These are phyloP conservation scores for Xestia c-nigrum DNA, from an alignment of 2,888 invertebrate genomes.

Conservation along the genomic window DNA sequence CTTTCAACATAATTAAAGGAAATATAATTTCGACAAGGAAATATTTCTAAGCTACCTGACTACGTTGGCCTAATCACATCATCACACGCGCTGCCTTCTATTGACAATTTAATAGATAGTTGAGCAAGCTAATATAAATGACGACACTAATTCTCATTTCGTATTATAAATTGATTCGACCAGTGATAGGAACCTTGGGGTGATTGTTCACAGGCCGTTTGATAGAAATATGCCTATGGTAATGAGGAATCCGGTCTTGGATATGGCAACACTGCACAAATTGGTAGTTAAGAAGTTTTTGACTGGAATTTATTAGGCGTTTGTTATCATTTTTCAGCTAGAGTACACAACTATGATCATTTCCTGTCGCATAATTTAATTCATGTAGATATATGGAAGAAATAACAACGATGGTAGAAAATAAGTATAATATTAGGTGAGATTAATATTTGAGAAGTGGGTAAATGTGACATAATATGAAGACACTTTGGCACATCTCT, in stretches of 20 bases:
- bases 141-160: slow-evolving; percentile 40
- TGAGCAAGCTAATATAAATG: slow-evolving; percentile 35
- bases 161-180: slow-evolving; percentile 24
- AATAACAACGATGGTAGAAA: neutral
- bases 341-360: too few species aligned
- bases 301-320: neutral
- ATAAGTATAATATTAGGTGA: neutral
- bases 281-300: neutral
- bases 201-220: neutral
- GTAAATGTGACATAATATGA: neutral
- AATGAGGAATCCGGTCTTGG: neutral
- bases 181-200: slow-evolving; percentile 44
- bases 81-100: neutral
- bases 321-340: neutral
- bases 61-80: neutral
- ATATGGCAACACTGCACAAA: slow-evolving; percentile 8
- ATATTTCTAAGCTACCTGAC: neutral
- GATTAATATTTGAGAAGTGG: neutral
- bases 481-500: neutral
- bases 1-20: neutral
- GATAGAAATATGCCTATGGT: slow-evolving; percentile 16
- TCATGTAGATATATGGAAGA: neutral
- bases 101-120: slow-evolving; percentile 33
- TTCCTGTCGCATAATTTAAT: neutral
- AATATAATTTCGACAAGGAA: neutral